These are phyloP conservation scores for Halocynthia aurantium DNA, from an alignment of 23 tunicate species.

Conservation along the genomic window DNA sequence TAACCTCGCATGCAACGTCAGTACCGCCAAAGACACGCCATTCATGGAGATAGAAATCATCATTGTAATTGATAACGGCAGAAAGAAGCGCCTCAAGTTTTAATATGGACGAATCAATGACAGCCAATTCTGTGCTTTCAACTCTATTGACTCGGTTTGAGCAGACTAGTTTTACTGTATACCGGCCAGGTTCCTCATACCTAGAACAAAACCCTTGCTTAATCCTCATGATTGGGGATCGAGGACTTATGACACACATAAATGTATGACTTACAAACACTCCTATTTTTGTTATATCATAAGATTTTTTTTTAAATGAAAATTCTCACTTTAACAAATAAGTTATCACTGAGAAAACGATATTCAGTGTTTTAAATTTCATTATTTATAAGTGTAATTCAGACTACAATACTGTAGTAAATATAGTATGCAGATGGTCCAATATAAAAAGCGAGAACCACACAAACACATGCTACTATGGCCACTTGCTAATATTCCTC, in stretches of 20 bases:
- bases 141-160: not conserved
- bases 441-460: too few species aligned
- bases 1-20: conserved; percentile 33
- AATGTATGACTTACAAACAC: too few species aligned
- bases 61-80: conserved; percentile 27
- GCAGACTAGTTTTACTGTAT: conserved; percentile 18
- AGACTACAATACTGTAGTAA: too few species aligned
- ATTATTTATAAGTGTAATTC: not conserved
- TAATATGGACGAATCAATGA: conserved; percentile 17
- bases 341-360: not conserved
- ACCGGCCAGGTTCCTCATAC: conserved; percentile 26
- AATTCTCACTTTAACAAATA: not conserved
- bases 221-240: too few species aligned
- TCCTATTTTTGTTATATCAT: not conserved
- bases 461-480: too few species aligned
- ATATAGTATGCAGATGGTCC: too few species aligned
- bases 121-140: not conserved
- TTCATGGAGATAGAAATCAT: conserved; percentile 19
- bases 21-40: conserved; percentile 60
- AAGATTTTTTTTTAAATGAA: not conserved
- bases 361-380: not conserved
- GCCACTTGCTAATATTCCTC: too few species aligned
- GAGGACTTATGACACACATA: too few species aligned
- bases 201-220: not conserved
- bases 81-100: conserved; percentile 17